Evolutionary conservation across 2,113 vertebrate species (phyloP).

Genomic region (Otolemur garnettii): DNA sequence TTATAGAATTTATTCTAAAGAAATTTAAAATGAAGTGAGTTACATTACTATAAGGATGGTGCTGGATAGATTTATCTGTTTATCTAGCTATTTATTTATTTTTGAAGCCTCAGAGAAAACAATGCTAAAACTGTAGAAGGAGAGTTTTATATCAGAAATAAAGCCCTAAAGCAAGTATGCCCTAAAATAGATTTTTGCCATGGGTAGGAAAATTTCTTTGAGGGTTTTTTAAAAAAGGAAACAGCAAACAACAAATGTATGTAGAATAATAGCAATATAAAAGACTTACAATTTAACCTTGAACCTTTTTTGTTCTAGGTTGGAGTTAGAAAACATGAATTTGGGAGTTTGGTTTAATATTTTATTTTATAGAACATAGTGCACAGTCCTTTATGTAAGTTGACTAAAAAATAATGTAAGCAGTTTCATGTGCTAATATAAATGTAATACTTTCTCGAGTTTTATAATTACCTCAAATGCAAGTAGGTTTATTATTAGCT

Average conservation of each 20-base stretch:
- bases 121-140: neutral
- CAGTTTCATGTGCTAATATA: neutral
- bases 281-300: neutral
- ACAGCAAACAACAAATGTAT: neutral
- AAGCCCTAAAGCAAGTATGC: neutral
- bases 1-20: constrained; percentile 5
- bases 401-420: neutral
- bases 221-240: neutral
- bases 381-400: neutral
- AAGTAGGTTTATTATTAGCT: constrained; percentile 2
- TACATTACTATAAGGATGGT: neutral
- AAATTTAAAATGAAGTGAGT: constrained; percentile 1
- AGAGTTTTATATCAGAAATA: constrained; percentile 11
- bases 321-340: neutral
- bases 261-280: neutral
- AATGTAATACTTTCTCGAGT: neutral
- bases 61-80: neutral
- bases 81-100: neutral
- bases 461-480: neutral
- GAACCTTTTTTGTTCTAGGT: neutral
- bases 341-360: constrained; percentile 6
- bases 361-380: neutral
- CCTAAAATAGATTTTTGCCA: neutral
- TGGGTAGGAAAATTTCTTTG: neutral
- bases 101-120: neutral